Percentiles rank a stretch among this genome's conserved stretches.
Evolutionary conservation across 2,888 invertebrate species (phyloP).

Genomic region (Drosophila nr. fundita): DNA sequence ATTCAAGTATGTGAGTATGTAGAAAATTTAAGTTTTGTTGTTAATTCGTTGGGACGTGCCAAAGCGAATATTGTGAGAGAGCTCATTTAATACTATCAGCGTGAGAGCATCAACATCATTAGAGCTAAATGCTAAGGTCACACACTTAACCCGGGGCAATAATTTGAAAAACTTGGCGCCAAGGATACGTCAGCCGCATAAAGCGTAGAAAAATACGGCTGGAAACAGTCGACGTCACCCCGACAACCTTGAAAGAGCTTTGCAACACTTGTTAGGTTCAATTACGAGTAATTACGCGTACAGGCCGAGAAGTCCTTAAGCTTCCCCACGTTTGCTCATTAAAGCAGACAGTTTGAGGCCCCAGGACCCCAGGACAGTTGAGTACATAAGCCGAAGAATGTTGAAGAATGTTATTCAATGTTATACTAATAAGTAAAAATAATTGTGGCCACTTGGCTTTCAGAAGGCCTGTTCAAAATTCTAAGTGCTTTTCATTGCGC

Average conservation of each 20-base stretch:
- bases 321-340: slow-evolving; percentile 43
- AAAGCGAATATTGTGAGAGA: slow-evolving; percentile 27
- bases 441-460: neutral
- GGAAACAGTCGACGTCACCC: slow-evolving; percentile 13
- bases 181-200: slow-evolving; percentile 43
- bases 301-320: slow-evolving; percentile 39
- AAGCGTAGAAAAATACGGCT: slow-evolving; percentile 21
- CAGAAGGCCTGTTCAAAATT: neutral
- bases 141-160: slow-evolving; percentile 49
- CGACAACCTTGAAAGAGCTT: slow-evolving; percentile 30
- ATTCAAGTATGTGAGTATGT: slow-evolving; percentile 10
- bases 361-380: neutral
- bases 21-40: slow-evolving; percentile 12
- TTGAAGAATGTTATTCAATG: slow-evolving; percentile 22
- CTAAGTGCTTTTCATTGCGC: neutral
- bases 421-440: slow-evolving; percentile 19
- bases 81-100: slow-evolving; percentile 15
- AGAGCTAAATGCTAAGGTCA: slow-evolving; percentile 57
- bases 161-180: slow-evolving; percentile 55
- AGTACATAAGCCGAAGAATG: slow-evolving; percentile 12
- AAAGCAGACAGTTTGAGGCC: slow-evolving; percentile 24
- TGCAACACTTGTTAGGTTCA: slow-evolving; percentile 52
- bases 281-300: slow-evolving; percentile 50
- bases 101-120: slow-evolving; percentile 36
- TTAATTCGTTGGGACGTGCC: slow-evolving; percentile 51